These are phyloP conservation scores for Sthenelais limicola DNA, from an alignment of 2,888 invertebrate species.

Conservation along the genomic window DNA sequence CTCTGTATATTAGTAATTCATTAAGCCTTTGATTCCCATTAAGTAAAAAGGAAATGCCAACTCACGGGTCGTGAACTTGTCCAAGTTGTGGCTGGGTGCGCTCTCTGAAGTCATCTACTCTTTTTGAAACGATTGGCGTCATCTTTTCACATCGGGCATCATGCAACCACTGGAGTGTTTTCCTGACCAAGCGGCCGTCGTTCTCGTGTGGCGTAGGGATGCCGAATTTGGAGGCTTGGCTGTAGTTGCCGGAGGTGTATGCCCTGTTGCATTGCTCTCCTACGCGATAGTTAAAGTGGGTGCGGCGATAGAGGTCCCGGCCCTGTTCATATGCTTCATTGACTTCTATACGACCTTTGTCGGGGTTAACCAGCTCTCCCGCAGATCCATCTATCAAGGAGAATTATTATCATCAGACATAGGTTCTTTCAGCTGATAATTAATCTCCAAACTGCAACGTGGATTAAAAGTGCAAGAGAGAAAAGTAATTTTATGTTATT, in stretches of 20 bases:
- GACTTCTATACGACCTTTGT: conserved; percentile 64
- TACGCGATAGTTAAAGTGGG: conserved; percentile 66
- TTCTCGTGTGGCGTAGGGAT: conserved; percentile 70
- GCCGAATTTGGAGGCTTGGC: conserved; percentile 59
- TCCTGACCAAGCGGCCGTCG: conserved; percentile 61
- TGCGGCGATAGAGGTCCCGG: conserved; percentile 65
- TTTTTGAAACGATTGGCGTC: conserved; percentile 66
- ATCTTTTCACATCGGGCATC: conserved; percentile 61
- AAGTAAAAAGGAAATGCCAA: conserved; percentile 40
- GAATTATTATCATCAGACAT: not conserved
- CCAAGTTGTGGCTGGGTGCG: conserved; percentile 69
- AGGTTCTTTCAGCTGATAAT: too few species aligned
- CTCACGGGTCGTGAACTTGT: conserved; percentile 70
- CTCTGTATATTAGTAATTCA: too few species aligned
- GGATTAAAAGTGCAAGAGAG: too few species aligned
- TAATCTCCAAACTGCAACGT: too few species aligned
- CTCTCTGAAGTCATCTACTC: conserved; percentile 70
- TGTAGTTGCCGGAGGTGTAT: conserved; percentile 61
- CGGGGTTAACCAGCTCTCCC: conserved; percentile 70
- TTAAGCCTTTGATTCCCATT: not conserved
- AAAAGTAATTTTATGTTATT: too few species aligned
- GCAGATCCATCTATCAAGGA: conserved; percentile 55
- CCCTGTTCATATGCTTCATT: conserved; percentile 60
- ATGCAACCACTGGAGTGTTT: conserved; percentile 67
- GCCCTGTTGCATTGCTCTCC: conserved; percentile 64